phyloP scores from a whole-genome alignment of 1,140 invertebrate genomes.

The Neodiprion lecontei region DNA sequence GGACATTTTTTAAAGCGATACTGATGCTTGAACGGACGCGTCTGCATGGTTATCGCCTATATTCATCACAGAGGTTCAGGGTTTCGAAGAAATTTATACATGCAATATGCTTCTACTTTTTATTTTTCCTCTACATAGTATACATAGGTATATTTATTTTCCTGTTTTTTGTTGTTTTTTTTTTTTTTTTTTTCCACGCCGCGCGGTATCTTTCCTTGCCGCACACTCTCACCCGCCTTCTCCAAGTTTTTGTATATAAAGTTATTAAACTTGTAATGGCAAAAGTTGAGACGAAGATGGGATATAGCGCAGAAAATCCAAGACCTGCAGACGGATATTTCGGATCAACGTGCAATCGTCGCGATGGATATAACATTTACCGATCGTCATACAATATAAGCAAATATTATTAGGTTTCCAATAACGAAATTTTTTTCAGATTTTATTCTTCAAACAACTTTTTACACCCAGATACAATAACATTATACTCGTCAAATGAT shows the following conservation, averaged over 20 bases:
- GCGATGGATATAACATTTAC: constrained; percentile 19
- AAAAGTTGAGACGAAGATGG: constrained; percentile 44
- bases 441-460: too few relatives aligned
- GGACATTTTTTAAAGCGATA: not conserved
- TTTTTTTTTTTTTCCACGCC: too few relatives aligned
- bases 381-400: constrained; percentile 17
- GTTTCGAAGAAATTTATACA: not conserved
- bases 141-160: too few relatives aligned
- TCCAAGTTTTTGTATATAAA: constrained; percentile 31
- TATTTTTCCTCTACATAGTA: not conserved
- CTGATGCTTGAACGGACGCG: not conserved
- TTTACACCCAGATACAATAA: too few relatives aligned
- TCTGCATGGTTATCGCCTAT: not conserved
- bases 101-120: not conserved
- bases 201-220: too few relatives aligned
- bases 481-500: too few relatives aligned
- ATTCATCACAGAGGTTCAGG: not conserved
- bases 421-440: too few relatives aligned
- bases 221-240: too few relatives aligned
- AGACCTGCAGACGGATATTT: not conserved
- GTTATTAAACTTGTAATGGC: constrained; percentile 60
- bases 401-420: constrained; percentile 17
- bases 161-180: too few relatives aligned
- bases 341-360: not conserved
- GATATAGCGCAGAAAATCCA: not conserved